Percentiles rank a stretch among this genome's conserved stretches.
Conservation (phyloP, 2,888 invertebrate genomes). For the Tenthredo scrophulariae region DNA sequence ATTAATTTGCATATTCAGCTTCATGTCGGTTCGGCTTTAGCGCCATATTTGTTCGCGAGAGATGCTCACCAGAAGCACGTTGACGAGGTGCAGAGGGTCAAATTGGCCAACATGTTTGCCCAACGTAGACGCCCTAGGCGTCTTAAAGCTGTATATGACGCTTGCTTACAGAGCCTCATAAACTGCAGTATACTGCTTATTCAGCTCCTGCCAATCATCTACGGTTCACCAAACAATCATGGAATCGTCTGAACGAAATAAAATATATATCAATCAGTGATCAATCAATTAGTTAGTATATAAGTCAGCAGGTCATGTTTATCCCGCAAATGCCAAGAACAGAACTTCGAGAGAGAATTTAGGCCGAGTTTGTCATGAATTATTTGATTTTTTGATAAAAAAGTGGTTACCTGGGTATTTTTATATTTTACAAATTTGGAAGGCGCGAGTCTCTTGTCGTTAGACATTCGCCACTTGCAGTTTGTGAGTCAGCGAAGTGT, state of each 20-base stretch:
- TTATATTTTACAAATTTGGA: not conserved
- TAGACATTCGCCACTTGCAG: slow-evolving; percentile 6
- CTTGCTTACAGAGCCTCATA: not conserved
- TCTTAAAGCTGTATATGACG: slow-evolving; percentile 20
- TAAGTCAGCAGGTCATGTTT: not conserved
- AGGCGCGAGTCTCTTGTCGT: not conserved
- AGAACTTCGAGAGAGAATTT: not conserved
- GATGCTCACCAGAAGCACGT: not conserved
- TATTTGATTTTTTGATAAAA: not conserved
- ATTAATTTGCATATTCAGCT: slow-evolving; percentile 39
- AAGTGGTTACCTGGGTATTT: not conserved
- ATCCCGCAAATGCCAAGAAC: not conserved
- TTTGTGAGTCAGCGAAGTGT: not conserved
- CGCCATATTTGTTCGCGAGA: slow-evolving; percentile 24
- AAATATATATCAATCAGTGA: not conserved
- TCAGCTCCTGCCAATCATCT: slow-evolving; percentile 23
- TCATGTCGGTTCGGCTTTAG: not conserved
- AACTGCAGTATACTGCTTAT: not conserved
- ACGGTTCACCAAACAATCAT: not conserved
- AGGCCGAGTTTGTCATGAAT: not conserved
- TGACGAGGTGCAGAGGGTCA: slow-evolving; percentile 24
- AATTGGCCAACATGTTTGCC: slow-evolving; percentile 36
- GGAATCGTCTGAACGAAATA: not conserved
- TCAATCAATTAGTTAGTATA: too few species aligned
- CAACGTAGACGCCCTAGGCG: slow-evolving; percentile 26